Evolutionary conservation across 2,888 invertebrate species (phyloP), one percentile per base, ranked within the genome.

Genomic region (Cosmopolites sordidus): DNA sequence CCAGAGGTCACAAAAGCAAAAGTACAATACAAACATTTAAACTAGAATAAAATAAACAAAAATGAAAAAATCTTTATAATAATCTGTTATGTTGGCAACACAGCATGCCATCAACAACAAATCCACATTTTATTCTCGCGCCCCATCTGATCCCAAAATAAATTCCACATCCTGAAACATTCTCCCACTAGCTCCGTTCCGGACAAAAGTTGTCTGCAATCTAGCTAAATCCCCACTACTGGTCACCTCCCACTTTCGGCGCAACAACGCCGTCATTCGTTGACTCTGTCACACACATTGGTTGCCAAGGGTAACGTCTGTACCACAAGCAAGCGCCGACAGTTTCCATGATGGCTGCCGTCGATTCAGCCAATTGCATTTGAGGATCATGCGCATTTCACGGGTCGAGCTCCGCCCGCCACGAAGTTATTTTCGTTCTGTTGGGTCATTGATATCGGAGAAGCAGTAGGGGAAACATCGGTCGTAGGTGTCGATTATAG

Each of bases 401-500:
- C 29, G n/a, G 16, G 6, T 18, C 8, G 29, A 16, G 52, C 49
- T 40, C 56, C 56, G 29, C 56, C 56, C 29, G 12, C 17, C 29
- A 8, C 11, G 5, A 27, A 46, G 37, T 48, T 43, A 38, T 39
- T 53, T 45, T 43, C 45, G 16, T 18, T 17, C 8, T 16, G 30
- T 16, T 17, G 33, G 57, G 57, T 57, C 57, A 57, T 57, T 57
- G 57, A 54, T 57, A 57, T 54, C 39, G 29, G 11, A 43, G 45
- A 52, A 45, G 14, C 49, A 27, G 52, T 45, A 56, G 52, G 54
- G 52, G 49, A 12, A 51, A 42, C 51, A 38, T 51, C 46, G 29
- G 38, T 39, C 27, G 45, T 39, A 44, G 40, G 45, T 40, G 39
- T 30, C 33, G 45, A 48, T 43, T 11, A 33, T 9, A 5, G 33